These are phyloP conservation scores for Hetaerina titia DNA, from an alignment of 2,888 invertebrate species.

Conservation along the genomic window DNA sequence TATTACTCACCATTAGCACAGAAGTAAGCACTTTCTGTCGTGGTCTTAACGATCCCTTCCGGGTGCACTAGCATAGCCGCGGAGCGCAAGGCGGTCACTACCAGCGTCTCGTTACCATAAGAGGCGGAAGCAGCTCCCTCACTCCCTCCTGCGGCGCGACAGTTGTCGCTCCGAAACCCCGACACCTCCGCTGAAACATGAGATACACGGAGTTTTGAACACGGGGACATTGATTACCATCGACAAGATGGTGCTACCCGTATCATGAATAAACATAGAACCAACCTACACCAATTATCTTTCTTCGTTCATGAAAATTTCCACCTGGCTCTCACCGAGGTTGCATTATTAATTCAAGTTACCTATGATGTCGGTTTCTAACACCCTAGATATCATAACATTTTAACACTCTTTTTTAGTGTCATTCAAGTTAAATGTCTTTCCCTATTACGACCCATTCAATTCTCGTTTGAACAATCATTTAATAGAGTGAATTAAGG, in stretches of 20 bases:
- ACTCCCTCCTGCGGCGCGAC: constrained; percentile 76
- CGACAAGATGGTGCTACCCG: neutral
- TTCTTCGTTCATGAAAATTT: neutral
- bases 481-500: too few relatives aligned
- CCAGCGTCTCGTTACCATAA: constrained; percentile 80
- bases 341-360: neutral
- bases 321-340: neutral
- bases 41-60: constrained; percentile 82
- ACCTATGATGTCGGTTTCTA: too few relatives aligned
- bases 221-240: neutral
- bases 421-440: too few relatives aligned
- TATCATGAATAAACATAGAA: neutral
- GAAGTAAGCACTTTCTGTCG: constrained; percentile 85
- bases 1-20: constrained; percentile 82
- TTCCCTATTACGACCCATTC: too few relatives aligned
- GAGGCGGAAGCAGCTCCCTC: constrained; percentile 78
- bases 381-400: too few relatives aligned
- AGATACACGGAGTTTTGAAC: constrained; percentile 55
- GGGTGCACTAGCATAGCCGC: constrained; percentile 82
- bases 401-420: too few relatives aligned
- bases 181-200: constrained; percentile 82
- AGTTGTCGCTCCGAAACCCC: constrained; percentile 83
- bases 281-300: neutral
- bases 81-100: constrained; percentile 82
- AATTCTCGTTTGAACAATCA: too few relatives aligned